These are phyloP conservation scores for Nannoperca obscura DNA, from an alignment of 2,797 vertebrate genomes.

Conservation along the genomic window DNA sequence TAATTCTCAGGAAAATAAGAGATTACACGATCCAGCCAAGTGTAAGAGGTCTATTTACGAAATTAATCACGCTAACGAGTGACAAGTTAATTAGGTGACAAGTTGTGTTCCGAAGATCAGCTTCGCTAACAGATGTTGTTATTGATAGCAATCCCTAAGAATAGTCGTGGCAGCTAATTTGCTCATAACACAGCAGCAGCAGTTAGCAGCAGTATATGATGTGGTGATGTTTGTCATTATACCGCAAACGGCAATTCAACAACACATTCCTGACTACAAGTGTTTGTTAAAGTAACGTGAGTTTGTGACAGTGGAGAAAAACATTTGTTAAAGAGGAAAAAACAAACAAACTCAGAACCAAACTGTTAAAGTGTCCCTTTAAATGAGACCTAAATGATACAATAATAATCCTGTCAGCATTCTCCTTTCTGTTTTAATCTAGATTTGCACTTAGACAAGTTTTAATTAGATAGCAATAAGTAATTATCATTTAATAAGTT, in stretches of 20 bases:
- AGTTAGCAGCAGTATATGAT: slow-evolving; percentile 45
- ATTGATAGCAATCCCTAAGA: slow-evolving; percentile 73
- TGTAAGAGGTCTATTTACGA: slow-evolving; percentile 86
- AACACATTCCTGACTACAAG: background rate
- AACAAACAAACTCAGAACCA: background rate
- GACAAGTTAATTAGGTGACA: slow-evolving; percentile 94
- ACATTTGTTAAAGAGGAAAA: background rate
- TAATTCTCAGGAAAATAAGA: slow-evolving; percentile 90
- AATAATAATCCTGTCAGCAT: slow-evolving; percentile 47
- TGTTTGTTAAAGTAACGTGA: slow-evolving; percentile 13
- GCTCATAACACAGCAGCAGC: slow-evolving; percentile 45
- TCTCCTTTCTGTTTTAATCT: slow-evolving; percentile 42
- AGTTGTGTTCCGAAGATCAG: slow-evolving; percentile 84
- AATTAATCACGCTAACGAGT: slow-evolving; percentile 82
- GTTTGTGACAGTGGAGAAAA: background rate
- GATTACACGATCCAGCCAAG: slow-evolving; percentile 82
- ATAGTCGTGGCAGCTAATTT: slow-evolving; percentile 80
- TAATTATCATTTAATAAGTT: slow-evolving; percentile 52
- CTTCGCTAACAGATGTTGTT: slow-evolving; percentile 74
- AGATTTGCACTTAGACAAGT: slow-evolving; percentile 38
- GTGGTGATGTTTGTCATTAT: slow-evolving; percentile 35
- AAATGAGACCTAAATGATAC: slow-evolving; percentile 26
- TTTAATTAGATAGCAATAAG: slow-evolving; percentile 51
- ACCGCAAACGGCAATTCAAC: slow-evolving; percentile 24
- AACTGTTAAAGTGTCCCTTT: slow-evolving; percentile 41